phyloP scores from a whole-genome alignment of 1,140 invertebrate genomes.

The Melipona quadrifasciata region DNA sequence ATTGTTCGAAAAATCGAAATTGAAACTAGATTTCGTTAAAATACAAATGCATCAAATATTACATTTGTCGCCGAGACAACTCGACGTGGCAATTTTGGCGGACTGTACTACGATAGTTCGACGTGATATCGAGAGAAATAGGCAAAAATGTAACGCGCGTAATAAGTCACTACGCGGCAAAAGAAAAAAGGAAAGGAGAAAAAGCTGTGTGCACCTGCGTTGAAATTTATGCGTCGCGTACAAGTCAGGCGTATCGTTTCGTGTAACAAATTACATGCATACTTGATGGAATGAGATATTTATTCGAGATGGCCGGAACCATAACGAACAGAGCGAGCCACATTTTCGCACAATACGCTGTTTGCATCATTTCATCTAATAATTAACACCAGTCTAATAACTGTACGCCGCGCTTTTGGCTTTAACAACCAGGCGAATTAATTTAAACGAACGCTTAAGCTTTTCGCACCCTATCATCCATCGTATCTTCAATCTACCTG shows the following conservation, averaged over 20 bases:
- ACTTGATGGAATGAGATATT: slow-evolving; percentile 45
- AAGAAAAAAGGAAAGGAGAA: neutral
- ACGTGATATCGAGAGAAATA: too few species aligned
- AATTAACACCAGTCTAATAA: slow-evolving; percentile 49
- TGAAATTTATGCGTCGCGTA: slow-evolving; percentile 46
- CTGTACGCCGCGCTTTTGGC: slow-evolving; percentile 27
- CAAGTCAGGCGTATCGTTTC: slow-evolving; percentile 40
- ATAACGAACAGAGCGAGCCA: slow-evolving; percentile 32
- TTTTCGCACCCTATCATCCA: slow-evolving; percentile 16
- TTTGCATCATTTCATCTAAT: slow-evolving; percentile 44
- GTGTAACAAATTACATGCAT: slow-evolving; percentile 43
- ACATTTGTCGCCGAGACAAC: neutral
- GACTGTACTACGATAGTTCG: too few species aligned
- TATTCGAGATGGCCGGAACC: slow-evolving; percentile 27
- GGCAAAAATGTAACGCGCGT: neutral
- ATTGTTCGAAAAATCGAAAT: neutral
- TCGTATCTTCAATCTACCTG: slow-evolving; percentile 36
- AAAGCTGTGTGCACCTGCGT: neutral
- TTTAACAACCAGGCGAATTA: slow-evolving; percentile 43
- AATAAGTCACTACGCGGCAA: too few species aligned
- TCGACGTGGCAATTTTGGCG: neutral
- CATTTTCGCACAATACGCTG: slow-evolving; percentile 43
- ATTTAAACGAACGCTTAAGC: slow-evolving; percentile 46
- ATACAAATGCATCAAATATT: neutral
- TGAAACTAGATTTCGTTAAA: neutral